These are phyloP conservation scores for Muscicapa comitata DNA, from an alignment of 2,797 vertebrate genomes.

Conservation along the genomic window DNA sequence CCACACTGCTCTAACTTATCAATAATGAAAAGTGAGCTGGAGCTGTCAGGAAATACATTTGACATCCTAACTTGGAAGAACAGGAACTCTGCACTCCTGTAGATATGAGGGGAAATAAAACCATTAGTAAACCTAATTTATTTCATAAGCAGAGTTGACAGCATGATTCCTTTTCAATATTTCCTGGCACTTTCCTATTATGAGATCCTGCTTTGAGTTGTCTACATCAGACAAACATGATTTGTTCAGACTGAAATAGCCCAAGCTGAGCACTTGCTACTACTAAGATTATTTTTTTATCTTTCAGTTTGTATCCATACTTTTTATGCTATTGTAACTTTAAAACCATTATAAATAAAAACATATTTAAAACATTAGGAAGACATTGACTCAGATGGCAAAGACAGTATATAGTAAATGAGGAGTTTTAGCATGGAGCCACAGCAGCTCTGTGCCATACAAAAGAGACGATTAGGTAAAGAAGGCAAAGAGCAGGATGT, in stretches of 20 bases:
- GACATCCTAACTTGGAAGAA: slow-evolving; percentile 16
- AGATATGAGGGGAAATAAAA: slow-evolving; percentile 32
- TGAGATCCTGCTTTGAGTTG: slow-evolving; percentile 17
- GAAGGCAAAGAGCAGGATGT: background rate
- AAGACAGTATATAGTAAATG: background rate
- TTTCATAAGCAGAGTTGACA: slow-evolving; percentile 46
- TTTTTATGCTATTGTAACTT: background rate
- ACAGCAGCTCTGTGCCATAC: background rate
- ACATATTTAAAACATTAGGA: background rate
- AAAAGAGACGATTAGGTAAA: background rate
- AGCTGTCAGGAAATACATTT: slow-evolving; percentile 50
- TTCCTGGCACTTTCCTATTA: slow-evolving; percentile 25
- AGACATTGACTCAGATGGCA: background rate
- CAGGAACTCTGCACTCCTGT: slow-evolving; percentile 1
- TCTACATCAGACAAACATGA: background rate
- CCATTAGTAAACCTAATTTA: slow-evolving; percentile 54
- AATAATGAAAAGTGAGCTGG: slow-evolving; percentile 45
- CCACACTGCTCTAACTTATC: background rate
- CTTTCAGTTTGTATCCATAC: background rate
- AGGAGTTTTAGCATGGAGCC: background rate
- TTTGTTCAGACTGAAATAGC: slow-evolving; percentile 15
- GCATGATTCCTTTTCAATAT: slow-evolving; percentile 27
- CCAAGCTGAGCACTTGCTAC: slow-evolving; percentile 6
- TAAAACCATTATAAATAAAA: slow-evolving; percentile 32
- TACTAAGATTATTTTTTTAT: background rate